A percentile compares a stretch with the other conserved stretches of the same genome.
Evolutionary conservation across 2,888 invertebrate genomes (phyloP).

Genomic region (Platycheirus rosarum): DNA sequence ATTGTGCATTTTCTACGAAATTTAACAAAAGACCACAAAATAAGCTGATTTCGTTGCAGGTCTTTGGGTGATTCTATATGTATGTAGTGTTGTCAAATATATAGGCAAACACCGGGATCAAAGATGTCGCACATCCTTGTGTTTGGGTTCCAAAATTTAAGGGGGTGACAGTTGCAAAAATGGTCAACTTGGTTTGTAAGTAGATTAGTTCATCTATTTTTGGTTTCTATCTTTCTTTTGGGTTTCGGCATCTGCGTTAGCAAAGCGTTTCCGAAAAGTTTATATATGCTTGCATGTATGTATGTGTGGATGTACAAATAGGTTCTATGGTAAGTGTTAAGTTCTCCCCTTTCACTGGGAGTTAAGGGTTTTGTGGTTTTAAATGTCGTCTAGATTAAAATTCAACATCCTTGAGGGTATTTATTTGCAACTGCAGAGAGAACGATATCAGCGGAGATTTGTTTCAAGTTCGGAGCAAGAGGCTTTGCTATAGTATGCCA

Average conservation of each 20-base stretch:
- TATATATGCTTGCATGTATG: background rate
- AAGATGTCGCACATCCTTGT: constrained; percentile 56
- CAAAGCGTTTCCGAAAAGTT: constrained; percentile 1
- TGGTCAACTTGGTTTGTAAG: constrained; percentile 63
- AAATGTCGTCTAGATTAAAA: constrained; percentile 51
- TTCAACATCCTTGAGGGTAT: constrained; percentile 29
- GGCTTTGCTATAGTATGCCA: constrained; percentile 17
- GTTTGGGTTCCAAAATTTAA: constrained; percentile 15
- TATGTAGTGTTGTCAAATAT: constrained; percentile 1
- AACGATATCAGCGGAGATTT: constrained; percentile 42
- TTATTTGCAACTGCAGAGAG: constrained; percentile 28
- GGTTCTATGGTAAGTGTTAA: constrained; percentile 11
- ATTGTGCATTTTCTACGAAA: constrained; percentile 70
- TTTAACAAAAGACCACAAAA: constrained; percentile 73
- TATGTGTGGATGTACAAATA: background rate
- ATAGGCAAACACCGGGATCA: constrained; percentile 40
- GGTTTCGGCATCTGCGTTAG: constrained; percentile 17
- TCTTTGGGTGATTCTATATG: background rate
- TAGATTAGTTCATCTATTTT: constrained; percentile 45
- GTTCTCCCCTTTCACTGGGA: constrained; percentile 20
- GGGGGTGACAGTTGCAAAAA: constrained; percentile 43
- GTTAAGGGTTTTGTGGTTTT: constrained; percentile 17
- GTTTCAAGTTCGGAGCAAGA: constrained; percentile 17
- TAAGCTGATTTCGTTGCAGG: constrained; percentile 71
- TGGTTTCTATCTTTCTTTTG: constrained; percentile 10